Evolutionary conservation across 2,888 invertebrate species (phyloP).

Genomic region (Hipparchia semele): DNA sequence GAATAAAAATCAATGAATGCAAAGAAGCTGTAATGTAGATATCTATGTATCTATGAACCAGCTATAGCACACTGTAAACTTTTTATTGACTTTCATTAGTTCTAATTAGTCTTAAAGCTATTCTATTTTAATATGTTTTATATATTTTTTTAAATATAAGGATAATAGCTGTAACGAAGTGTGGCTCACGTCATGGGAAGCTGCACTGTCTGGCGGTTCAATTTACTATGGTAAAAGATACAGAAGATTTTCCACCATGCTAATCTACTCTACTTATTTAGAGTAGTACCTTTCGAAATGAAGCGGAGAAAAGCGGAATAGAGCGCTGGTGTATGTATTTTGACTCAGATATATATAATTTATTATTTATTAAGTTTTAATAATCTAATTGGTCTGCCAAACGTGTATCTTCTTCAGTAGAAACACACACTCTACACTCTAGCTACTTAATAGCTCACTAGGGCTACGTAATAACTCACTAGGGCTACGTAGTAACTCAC

Average conservation of each 20-base stretch:
- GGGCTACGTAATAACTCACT: too few species aligned
- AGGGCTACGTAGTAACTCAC: too few species aligned
- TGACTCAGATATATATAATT: too few species aligned
- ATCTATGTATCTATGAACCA: neutral
- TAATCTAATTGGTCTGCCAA: too few species aligned
- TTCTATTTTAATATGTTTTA: constrained; percentile 18
- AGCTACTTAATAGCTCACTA: too few species aligned
- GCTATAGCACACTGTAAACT: neutral
- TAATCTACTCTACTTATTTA: neutral
- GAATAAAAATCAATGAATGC: too few species aligned
- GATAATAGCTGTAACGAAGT: constrained; percentile 41
- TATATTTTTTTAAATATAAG: constrained; percentile 17
- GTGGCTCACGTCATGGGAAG: constrained; percentile 50
- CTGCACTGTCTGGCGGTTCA: constrained; percentile 47
- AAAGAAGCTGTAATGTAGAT: neutral
- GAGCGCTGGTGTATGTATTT: too few species aligned
- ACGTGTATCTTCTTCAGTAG: too few species aligned
- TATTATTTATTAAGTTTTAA: too few species aligned
- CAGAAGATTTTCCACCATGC: neutral
- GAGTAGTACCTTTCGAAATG: too few species aligned
- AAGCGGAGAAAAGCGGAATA: too few species aligned
- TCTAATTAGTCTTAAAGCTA: constrained; percentile 9
- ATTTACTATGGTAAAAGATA: constrained; percentile 26
- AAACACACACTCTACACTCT: too few species aligned
- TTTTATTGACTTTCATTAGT: neutral